Percentiles rank a stretch among this genome's conserved stretches.
Evolutionary conservation across 2,797 vertebrate genomes (phyloP).

Genomic region (Pitangus sulphuratus): DNA sequence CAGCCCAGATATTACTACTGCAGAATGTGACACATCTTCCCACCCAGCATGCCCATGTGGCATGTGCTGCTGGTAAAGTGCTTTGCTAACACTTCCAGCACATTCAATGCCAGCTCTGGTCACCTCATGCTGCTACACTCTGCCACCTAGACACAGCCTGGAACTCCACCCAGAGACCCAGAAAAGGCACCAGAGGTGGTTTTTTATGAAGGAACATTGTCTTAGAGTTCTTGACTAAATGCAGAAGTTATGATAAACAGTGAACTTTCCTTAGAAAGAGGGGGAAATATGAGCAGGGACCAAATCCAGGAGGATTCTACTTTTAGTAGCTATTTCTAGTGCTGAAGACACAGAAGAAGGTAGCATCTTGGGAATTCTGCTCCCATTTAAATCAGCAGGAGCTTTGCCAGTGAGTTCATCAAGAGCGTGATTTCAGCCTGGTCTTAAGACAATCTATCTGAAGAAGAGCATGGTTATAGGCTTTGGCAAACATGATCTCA

Average conservation of each 20-base stretch:
- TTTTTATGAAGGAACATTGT: not conserved
- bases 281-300: not conserved
- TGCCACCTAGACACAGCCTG: not conserved
- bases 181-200: not conserved
- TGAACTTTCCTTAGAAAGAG: not conserved
- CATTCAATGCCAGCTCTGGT: not conserved
- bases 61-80: accelerated
- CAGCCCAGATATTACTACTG: not conserved
- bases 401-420: not conserved
- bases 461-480: not conserved
- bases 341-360: not conserved
- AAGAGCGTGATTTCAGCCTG: not conserved
- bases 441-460: not conserved
- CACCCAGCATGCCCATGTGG: not conserved
- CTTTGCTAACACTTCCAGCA: not conserved
- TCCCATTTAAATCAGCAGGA: not conserved
- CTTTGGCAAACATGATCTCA: not conserved
- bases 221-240: not conserved
- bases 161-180: not conserved
- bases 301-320: not conserved
- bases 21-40: not conserved
- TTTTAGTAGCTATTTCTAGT: not conserved
- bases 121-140: accelerated
- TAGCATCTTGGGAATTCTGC: not conserved
- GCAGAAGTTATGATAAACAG: not conserved